Base-by-base conservation (phyloP, 2,797 vertebrate genomes). In the Scomberomorus guttatus region DNA sequence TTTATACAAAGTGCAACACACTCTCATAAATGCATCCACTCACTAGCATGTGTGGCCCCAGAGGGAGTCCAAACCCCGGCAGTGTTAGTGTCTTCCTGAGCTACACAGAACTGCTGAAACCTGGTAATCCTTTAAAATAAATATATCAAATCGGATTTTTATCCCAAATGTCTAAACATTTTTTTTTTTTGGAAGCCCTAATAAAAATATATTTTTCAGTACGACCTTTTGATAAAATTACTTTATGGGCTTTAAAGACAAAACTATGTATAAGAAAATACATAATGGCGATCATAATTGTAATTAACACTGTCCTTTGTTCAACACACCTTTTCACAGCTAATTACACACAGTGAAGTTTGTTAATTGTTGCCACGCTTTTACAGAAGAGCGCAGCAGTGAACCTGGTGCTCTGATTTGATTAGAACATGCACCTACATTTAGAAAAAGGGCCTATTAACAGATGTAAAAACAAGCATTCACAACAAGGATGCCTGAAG, bases 1-100 rank as follows among this genome's bases (percentile, higher is more conserved):
- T 85, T 82, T 59, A 72, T 64, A 72, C 68, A 66, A 71, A 78
- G 82, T 70, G 82, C 34, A 44, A 65, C 25, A 32, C 27, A 44
- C 61, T 60, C 62, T 71, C 39, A 25, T 46, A 59, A 77, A 79
- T 63, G 76, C 61, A 67, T 70, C 61, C 72, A 39, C 67, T 74
- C 65, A 39, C 11, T 51, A 74, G 68, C 73, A 58, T 7, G 29
- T 42, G 51, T 8, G 59, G 69, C 61, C 70, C 22, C 55, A 20
- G 29, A n/a, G 73, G 66, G 50, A 75, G 13, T 39, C 70, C 5
- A 22, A 60, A 22, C 50, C 56, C 54, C 3, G 2, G 5, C 71
- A 51, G 42, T 10, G 48, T 51, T 18, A 25, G 37, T 39, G 75
- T 56, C 55, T 65, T 72, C 20, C 20, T 18, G 12, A 77, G 56